Evolutionary conservation across 1,140 invertebrate species (phyloP).

Genomic region (Brachionus plicatilis): DNA sequence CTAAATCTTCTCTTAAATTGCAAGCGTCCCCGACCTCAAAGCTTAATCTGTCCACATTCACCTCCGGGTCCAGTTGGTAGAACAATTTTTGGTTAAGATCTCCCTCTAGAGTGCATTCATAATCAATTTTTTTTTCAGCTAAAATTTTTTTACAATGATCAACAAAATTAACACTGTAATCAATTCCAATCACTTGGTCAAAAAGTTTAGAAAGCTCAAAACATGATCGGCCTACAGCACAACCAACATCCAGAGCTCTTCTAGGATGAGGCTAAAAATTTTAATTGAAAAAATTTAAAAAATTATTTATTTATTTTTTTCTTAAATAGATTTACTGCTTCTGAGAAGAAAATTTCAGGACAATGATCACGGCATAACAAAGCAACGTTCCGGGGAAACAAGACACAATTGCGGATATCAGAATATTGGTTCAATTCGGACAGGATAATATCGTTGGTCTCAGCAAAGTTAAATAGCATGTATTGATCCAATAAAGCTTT

Average conservation of each 20-base stretch:
- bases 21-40: constrained; percentile 51
- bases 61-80: constrained; percentile 44
- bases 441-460: not conserved
- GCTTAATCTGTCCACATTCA: constrained; percentile 43
- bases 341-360: constrained; percentile 25
- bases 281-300: not conserved
- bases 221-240: constrained; percentile 53
- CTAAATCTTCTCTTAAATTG: constrained; percentile 48
- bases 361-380: constrained; percentile 29
- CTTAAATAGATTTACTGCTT: not conserved
- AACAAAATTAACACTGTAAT: constrained; percentile 53
- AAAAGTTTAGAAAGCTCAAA: constrained; percentile 52
- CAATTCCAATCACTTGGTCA: constrained; percentile 52
- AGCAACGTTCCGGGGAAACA: constrained; percentile 35
- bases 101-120: constrained; percentile 41
- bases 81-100: constrained; percentile 42
- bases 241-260: constrained; percentile 44
- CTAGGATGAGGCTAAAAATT: not conserved
- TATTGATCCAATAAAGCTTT: constrained; percentile 38
- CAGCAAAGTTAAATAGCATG: constrained; percentile 38
- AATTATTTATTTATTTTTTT: not conserved
- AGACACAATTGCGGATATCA: constrained; percentile 13
- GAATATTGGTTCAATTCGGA: constrained; percentile 14
- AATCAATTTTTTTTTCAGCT: constrained; percentile 43
- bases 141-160: constrained; percentile 49